Evolutionary conservation across 2,888 invertebrate genomes (phyloP), one percentile per base, ranked within the genome.

Genomic region (Campaea margaritaria): DNA sequence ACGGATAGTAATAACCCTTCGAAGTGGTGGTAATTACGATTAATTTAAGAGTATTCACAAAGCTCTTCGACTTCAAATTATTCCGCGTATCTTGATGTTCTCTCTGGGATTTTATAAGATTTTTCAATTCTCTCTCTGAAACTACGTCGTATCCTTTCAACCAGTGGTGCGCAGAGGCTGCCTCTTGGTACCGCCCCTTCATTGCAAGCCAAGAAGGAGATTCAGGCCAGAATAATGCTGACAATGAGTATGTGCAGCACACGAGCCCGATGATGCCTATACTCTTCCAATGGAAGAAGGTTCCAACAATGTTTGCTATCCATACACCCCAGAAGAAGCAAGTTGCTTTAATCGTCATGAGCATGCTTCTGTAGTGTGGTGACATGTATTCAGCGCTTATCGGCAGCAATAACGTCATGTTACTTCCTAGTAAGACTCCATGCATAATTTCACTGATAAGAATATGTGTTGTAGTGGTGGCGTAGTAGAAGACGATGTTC

Each of bases 171-270:
- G 77, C 67, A 13, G 48, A 53, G 1, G 70, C 64, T 21, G 76
- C 73, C 8, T 78, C 74, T 0, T 72, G 70, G 11, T 72, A 74
- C 0, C 69, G 68, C 7, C 73, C 74, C 41, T 72, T 77, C 63
- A 70, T 74, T 8, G 79, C 79, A 14, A 81, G 54, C 81, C 81
- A 82, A 0, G 72, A 76, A 0, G 82, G 82, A 15, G 82, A 81
- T 56, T 82, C 82, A 0, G 82, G 81, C 67, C 70, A 68, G 52
- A 76, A 68, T 0, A 76, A 31, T 9, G 74, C 14, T 0, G 73
- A 70, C 2, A 81, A 39, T 0, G 66, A 67, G 43, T 73, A 79
- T 27, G 68, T n/a, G 16, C 67, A 71, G 49, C 72, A 73, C 0
- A 70, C 42, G 21, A 80, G 67, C 9, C 64, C 69, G n/a, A 74